Percentiles rank a stretch among this genome's conserved stretches.
Evolutionary conservation across 2,888 invertebrate species (phyloP).

Genomic region (Pyrrhia umbra): DNA sequence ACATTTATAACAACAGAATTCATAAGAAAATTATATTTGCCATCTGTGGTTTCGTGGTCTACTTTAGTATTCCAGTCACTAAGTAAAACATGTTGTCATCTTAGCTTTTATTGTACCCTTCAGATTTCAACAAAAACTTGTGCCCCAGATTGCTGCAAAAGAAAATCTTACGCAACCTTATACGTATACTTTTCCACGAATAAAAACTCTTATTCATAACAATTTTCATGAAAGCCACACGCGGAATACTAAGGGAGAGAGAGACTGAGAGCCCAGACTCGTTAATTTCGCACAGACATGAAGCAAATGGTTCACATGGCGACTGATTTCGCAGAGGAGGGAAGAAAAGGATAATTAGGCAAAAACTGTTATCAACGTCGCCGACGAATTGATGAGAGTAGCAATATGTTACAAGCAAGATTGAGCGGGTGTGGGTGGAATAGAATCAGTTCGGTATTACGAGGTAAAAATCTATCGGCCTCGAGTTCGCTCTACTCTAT

Average conservation of each 20-base stretch:
- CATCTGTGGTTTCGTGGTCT: constrained; percentile 11
- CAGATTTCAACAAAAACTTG: constrained; percentile 45
- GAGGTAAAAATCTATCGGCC: constrained; percentile 7
- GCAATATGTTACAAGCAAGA: constrained; percentile 36
- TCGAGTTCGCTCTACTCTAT: neutral
- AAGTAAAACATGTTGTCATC: constrained; percentile 48
- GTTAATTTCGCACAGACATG: constrained; percentile 65
- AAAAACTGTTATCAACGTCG: constrained; percentile 65
- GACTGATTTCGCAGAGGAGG: constrained; percentile 54
- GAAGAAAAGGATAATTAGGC: constrained; percentile 59
- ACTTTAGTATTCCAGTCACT: constrained; percentile 44
- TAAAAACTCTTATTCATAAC: constrained; percentile 57
- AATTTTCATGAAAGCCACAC: constrained; percentile 55
- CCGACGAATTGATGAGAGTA: constrained; percentile 68
- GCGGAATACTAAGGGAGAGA: constrained; percentile 51
- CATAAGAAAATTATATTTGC: constrained; percentile 31
- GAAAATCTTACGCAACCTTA: constrained; percentile 45
- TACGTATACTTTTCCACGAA: constrained; percentile 40
- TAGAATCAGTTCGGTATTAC: constrained; percentile 7
- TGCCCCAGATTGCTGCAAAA: constrained; percentile 46
- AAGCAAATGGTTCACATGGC: constrained; percentile 63
- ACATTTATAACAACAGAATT: constrained; percentile 37
- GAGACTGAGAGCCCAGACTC: constrained; percentile 36
- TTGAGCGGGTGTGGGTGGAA: constrained; percentile 20
- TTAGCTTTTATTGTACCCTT: constrained; percentile 44